Base-by-base conservation (phyloP, 1,140 invertebrate genomes). In the Ceratosolen solmsi region DNA sequence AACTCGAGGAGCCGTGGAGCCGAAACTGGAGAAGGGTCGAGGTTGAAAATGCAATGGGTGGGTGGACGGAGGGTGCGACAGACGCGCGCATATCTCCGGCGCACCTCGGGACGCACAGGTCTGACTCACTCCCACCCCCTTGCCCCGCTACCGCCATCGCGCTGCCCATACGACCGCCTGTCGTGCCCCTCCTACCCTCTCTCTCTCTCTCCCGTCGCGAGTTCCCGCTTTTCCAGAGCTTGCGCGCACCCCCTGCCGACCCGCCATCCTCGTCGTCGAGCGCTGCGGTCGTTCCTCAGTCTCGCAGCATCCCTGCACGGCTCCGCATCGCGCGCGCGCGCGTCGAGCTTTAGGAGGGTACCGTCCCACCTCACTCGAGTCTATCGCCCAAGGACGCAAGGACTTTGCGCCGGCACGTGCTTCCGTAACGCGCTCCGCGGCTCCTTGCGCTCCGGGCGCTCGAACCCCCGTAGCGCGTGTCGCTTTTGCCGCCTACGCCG, bases 301-400 rank as follows among this genome's bases (percentile, higher is more conserved):
- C 87, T 89, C 88, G 87, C 90, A 91, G 90, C 90, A 88, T 90
- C 90, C 89, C 89, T 90, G 89, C 85, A 84, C 85, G 84, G 90
- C 86, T 88, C 87, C 89, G 86, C 86, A 83, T 86, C 82, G 84
- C 68, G 83, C 68, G 84, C 77, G 85, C 63, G 72, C n/a, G 41
- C 71, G 51, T 25, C 33, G 71, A 51, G 71, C 46, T 58, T 25
- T 60, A n/a, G n/a, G n/a, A n/a, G n/a, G n/a, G n/a, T n/a, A n/a
- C n/a, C n/a, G n/a, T n/a, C n/a, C n/a, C 11, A 20, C 58, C n/a
- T 20, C 38, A 5, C 58, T 68, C 68, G 68, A 46, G 33, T 8
- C 5, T 25, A 46, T 41, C 20, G 51, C 3, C 51, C 51, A n/a
- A 36, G 71, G 51, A 5, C 41, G 41, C 9, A 22, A 46, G 38